phyloP scores from a whole-genome alignment of 2,888 invertebrate genomes.

The Antheraea yamamai region DNA sequence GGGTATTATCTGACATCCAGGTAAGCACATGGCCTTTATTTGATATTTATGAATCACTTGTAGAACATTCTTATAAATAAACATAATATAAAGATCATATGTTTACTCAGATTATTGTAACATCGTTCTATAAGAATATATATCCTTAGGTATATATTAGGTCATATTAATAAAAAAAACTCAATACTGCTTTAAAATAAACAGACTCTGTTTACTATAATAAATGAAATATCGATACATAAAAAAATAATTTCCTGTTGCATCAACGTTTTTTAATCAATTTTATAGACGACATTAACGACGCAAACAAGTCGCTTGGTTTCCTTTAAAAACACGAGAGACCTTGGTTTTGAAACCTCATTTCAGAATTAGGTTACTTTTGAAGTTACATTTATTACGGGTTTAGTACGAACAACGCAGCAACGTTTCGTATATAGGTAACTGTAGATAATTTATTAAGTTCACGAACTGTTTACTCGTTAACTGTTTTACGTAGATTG shows the following conservation, averaged over 20 bases:
- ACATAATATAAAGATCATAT: too few relatives aligned
- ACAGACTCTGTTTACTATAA: conserved; percentile 25
- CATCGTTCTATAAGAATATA: too few relatives aligned
- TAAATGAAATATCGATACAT: conserved; percentile 37
- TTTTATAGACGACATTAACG: conserved; percentile 51
- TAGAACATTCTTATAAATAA: too few relatives aligned
- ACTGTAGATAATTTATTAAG: conserved; percentile 57
- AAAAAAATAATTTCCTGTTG: conserved; percentile 35
- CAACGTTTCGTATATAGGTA: conserved; percentile 17
- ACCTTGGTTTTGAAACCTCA: conserved; percentile 58
- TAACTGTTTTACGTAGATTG: conserved; percentile 45
- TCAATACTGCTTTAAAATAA: conserved; percentile 9
- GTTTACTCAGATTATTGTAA: too few relatives aligned
- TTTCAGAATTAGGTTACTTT: conserved; percentile 63
- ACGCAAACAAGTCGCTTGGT: conserved; percentile 41
- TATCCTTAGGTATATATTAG: neutral
- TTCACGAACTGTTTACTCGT: conserved; percentile 50
- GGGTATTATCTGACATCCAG: neutral
- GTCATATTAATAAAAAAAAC: neutral
- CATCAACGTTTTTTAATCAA: conserved; percentile 33
- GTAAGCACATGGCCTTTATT: too few relatives aligned
- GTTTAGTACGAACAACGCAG: conserved; percentile 34
- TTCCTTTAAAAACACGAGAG: conserved; percentile 37
- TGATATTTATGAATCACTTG: too few relatives aligned
- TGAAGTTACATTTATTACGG: conserved; percentile 59